Percentiles rank a stretch among this genome's conserved stretches.
Evolutionary conservation across 2,888 invertebrate species (phyloP).

Genomic region (Oligia fasciuncula): DNA sequence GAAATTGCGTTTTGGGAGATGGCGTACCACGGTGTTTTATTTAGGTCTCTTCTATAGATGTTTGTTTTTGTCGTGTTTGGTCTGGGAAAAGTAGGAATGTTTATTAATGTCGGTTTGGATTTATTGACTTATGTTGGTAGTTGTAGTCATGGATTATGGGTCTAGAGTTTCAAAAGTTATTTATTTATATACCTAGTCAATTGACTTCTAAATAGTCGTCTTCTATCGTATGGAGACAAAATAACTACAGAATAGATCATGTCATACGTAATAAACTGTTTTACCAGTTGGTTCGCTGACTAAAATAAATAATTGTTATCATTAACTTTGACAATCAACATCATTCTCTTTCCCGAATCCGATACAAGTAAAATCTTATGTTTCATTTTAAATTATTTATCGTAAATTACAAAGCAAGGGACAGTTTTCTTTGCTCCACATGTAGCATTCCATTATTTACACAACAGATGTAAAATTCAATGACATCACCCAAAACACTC

Average conservation of each 20-base stretch:
- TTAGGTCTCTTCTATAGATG: background rate
- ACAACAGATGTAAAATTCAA: slow-evolving; percentile 3
- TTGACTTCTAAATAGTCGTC: background rate
- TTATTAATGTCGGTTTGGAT: background rate
- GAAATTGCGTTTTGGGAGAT: slow-evolving; percentile 49
- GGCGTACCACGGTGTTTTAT: background rate
- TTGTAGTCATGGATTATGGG: too few species aligned
- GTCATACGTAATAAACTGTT: background rate
- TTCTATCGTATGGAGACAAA: background rate
- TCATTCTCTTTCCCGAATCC: background rate
- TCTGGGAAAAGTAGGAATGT: slow-evolving; percentile 6
- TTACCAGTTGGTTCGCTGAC: background rate
- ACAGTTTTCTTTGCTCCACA: background rate
- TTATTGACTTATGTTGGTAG: background rate
- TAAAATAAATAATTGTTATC: background rate
- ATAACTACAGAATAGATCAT: background rate
- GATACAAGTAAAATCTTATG: background rate
- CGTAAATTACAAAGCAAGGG: background rate
- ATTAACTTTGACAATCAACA: background rate
- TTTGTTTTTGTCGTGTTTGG: slow-evolving; percentile 18
- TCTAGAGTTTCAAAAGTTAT: background rate
- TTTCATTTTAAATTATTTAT: background rate
- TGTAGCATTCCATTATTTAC: background rate
- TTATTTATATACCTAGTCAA: background rate
- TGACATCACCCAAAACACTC: slow-evolving; percentile 18